These are phyloP conservation scores for Spea hammondii DNA, from an alignment of 2,797 vertebrate species.

Conservation along the genomic window DNA sequence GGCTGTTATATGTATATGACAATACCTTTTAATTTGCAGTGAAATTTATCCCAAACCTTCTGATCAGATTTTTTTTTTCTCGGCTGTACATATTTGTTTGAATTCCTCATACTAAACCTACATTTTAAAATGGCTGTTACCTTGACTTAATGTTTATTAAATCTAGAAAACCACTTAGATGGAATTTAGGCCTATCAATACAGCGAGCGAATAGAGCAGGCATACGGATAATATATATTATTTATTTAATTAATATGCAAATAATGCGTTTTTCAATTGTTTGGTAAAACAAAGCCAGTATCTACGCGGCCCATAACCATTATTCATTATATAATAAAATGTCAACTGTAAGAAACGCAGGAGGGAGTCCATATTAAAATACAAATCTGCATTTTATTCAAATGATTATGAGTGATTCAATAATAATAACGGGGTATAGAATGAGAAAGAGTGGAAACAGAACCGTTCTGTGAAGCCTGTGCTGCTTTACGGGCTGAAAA, in stretches of 20 bases:
- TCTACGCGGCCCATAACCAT: conserved; percentile 42
- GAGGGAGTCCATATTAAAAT: conserved; percentile 45
- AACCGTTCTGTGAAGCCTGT: conserved; percentile 25
- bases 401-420: conserved; percentile 48
- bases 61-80: not conserved
- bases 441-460: conserved; percentile 30
- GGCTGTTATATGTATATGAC: too few species aligned
- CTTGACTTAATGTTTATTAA: conserved; percentile 19
- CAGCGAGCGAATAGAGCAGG: conserved; percentile 10
- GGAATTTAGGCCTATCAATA: conserved; percentile 30
- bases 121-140: not conserved
- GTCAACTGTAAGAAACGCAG: conserved; percentile 37
- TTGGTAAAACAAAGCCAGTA: conserved; percentile 44
- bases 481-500: conserved; percentile 3
- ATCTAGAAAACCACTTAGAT: conserved; percentile 5
- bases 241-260: conserved; percentile 45
- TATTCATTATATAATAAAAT: conserved; percentile 48
- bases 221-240: conserved; percentile 29
- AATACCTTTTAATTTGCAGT: too few species aligned
- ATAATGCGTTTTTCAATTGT: conserved; percentile 43
- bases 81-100: not conserved
- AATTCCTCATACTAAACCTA: not conserved
- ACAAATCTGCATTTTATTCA: conserved; percentile 53
- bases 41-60: not conserved
- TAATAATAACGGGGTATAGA: conserved; percentile 47